phyloP scores from a whole-genome alignment of 2,113 vertebrate species.

The Hippoglossus stenolepis region DNA sequence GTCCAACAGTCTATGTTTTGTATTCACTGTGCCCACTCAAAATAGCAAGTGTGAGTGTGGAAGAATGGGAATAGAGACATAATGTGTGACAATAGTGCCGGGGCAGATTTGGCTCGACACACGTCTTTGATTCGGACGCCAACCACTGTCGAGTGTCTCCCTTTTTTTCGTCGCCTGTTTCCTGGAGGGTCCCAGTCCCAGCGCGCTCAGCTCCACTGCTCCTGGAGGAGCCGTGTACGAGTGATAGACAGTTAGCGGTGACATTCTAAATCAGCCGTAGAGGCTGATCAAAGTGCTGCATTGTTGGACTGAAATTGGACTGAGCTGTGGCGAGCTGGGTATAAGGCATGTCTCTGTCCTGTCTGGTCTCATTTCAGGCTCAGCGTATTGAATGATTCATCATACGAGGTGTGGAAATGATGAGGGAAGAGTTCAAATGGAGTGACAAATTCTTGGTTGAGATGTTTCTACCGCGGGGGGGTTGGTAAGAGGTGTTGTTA shows the following conservation, averaged over 20 bases:
- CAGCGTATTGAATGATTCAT: conserved; percentile 66
- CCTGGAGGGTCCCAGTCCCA: conserved; percentile 46
- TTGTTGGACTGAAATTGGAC: conserved; percentile 75
- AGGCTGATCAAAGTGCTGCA: conserved; percentile 74
- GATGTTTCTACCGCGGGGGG: conserved; percentile 37
- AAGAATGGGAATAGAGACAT: not conserved
- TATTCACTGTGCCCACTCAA: not conserved
- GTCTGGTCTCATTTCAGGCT: conserved; percentile 69
- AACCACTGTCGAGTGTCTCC: conserved; percentile 13
- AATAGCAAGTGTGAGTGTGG: not conserved
- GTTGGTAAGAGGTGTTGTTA: conserved; percentile 52
- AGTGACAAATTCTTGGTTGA: conserved; percentile 61
- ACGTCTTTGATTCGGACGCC: conserved; percentile 33
- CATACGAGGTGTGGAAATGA: conserved; percentile 58
- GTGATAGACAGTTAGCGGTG: conserved; percentile 67
- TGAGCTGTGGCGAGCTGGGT: conserved; percentile 45
- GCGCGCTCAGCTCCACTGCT: conserved; percentile 31
- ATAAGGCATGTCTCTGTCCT: conserved; percentile 57
- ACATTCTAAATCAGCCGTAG: conserved; percentile 64
- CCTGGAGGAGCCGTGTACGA: conserved; percentile 56
- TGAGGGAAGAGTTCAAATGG: conserved; percentile 62
- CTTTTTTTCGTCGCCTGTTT: conserved; percentile 19
- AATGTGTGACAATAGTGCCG: not conserved
- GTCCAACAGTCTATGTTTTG: not conserved
- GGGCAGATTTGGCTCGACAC: conserved; percentile 10